Conservation (phyloP, 1,140 invertebrate genomes). For the Chelonus insularis region DNA sequence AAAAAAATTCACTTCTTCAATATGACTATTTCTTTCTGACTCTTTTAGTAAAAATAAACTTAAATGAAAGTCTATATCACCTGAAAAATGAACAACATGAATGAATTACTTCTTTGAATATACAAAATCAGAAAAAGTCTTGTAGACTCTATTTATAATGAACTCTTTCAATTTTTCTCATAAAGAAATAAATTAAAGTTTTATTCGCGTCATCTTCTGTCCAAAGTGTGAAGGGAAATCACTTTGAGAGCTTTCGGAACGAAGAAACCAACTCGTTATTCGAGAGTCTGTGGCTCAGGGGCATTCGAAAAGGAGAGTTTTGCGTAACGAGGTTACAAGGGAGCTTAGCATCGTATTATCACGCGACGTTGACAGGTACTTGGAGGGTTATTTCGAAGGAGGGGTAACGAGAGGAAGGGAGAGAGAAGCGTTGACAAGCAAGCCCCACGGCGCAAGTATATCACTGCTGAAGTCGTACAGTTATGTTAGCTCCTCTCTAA, state of each 20-base stretch:
- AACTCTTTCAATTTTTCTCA: background rate
- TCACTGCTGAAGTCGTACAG: conserved; percentile 5
- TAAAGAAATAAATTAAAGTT: background rate
- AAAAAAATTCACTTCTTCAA: too few relatives aligned
- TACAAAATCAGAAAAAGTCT: conserved; percentile 9
- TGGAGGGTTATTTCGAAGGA: background rate
- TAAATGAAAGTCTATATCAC: too few relatives aligned
- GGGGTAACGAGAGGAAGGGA: background rate
- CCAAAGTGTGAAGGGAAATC: conserved; percentile 3
- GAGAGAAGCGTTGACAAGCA: conserved; percentile 43
- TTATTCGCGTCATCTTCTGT: background rate
- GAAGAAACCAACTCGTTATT: conserved; percentile 14
- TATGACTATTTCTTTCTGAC: too few relatives aligned
- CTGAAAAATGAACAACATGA: too few relatives aligned
- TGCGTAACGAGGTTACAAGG: conserved; percentile 39
- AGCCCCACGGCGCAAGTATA: conserved; percentile 41
- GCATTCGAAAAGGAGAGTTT: conserved; percentile 14
- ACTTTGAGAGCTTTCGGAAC: conserved; percentile 8
- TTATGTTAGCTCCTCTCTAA: background rate
- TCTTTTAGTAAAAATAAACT: too few relatives aligned
- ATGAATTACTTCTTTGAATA: background rate
- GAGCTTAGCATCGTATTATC: conserved; percentile 42
- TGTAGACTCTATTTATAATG: background rate
- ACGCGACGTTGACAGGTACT: conserved; percentile 25
- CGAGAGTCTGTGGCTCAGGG: conserved; percentile 14